Conservation (phyloP, 2,888 invertebrate genomes). For the Philhelius pedissequus region DNA sequence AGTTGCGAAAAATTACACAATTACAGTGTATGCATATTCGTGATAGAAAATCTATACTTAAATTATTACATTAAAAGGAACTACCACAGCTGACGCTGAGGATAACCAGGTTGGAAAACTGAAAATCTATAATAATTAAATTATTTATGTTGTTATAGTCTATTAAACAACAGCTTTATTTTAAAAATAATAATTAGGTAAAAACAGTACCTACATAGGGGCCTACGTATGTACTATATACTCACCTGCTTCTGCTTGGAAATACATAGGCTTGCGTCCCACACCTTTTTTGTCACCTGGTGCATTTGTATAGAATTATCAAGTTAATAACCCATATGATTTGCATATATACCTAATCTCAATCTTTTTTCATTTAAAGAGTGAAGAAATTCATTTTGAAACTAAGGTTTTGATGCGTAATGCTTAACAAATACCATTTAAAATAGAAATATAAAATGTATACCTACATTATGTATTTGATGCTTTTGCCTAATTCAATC, state of each 20-base stretch:
- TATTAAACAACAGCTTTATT: background rate
- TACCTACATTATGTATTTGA: too few relatives aligned
- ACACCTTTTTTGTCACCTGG: background rate
- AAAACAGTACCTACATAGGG: background rate
- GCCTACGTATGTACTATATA: too few relatives aligned
- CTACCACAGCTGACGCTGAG: background rate
- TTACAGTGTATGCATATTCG: background rate
- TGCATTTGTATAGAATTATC: background rate
- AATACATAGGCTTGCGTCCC: background rate
- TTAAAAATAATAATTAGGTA: background rate
- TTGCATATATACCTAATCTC: too few relatives aligned
- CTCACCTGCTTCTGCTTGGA: background rate
- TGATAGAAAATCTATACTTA: background rate
- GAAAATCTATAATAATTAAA: constrained; percentile 1
- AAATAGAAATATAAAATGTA: too few relatives aligned
- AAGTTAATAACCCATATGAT: background rate
- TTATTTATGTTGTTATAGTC: background rate
- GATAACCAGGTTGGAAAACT: background rate
- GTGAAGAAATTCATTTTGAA: too few relatives aligned
- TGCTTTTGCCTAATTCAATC: too few relatives aligned
- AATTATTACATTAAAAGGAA: background rate
- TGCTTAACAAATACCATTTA: too few relatives aligned
- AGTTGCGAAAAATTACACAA: background rate
- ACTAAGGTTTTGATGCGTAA: too few relatives aligned
- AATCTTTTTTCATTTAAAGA: too few relatives aligned